phyloP scores from a whole-genome alignment of 2,888 invertebrate species.

The Ernsta delagoae region DNA sequence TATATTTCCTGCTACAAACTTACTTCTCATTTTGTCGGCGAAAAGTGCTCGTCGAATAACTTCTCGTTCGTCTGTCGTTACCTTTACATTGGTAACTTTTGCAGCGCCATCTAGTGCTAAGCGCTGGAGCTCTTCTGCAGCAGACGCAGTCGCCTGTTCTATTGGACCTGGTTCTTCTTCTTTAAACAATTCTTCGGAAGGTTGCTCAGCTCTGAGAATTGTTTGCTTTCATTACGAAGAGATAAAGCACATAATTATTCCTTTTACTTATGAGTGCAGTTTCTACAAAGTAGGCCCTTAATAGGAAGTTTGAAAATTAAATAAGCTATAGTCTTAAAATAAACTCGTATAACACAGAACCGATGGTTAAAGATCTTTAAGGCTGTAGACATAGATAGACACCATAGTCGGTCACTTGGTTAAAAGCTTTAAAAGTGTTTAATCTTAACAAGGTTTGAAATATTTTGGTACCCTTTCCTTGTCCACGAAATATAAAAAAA shows the following conservation, averaged over 20 bases:
- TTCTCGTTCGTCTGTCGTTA: slow-evolving; percentile 91
- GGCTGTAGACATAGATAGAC: too few species aligned
- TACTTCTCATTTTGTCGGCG: slow-evolving; percentile 72
- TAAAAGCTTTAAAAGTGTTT: too few species aligned
- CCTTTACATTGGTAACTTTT: slow-evolving; percentile 90
- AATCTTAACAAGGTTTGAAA: too few species aligned
- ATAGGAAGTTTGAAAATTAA: too few species aligned
- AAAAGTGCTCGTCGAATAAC: slow-evolving; percentile 75
- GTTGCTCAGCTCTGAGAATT: slow-evolving; percentile 65
- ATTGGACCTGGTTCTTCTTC: slow-evolving; percentile 83
- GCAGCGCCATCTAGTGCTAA: slow-evolving; percentile 88
- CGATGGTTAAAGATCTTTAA: too few species aligned
- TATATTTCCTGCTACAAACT: slow-evolving; percentile 3
- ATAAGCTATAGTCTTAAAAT: too few species aligned
- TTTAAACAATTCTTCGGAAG: slow-evolving; percentile 63
- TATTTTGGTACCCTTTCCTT: too few species aligned
- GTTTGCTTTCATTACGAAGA: neutral
- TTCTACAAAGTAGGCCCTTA: too few species aligned
- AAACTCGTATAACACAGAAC: too few species aligned
- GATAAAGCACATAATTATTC: neutral
- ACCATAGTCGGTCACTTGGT: too few species aligned
- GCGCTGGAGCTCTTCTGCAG: slow-evolving; percentile 87
- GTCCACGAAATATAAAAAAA: too few species aligned
- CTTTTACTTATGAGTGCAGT: too few species aligned
- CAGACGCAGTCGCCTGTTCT: slow-evolving; percentile 87